phyloP scores from a whole-genome alignment of 2,113 vertebrate genomes.

The Theristicus caerulescens region DNA sequence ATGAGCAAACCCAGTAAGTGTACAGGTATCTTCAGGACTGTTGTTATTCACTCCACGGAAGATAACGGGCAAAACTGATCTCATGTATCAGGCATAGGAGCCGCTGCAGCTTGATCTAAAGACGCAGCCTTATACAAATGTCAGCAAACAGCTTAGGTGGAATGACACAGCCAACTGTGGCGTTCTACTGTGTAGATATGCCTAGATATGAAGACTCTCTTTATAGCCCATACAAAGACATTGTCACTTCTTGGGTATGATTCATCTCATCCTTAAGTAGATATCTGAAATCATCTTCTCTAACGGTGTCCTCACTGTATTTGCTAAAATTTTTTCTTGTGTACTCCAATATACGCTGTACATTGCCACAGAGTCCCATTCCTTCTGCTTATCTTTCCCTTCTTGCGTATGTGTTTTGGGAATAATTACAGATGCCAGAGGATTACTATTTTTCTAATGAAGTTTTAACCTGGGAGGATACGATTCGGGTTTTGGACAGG shows the following conservation, averaged over 20 bases:
- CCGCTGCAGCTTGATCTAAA: neutral
- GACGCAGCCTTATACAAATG: neutral
- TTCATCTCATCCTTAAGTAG: neutral
- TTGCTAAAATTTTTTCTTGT: neutral
- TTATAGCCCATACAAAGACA: neutral
- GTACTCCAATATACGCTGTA: neutral
- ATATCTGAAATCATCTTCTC: neutral
- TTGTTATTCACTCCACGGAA: neutral
- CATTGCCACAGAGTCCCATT: neutral
- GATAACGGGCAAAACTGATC: neutral
- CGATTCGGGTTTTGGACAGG: neutral
- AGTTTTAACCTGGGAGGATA: neutral
- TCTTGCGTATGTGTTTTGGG: neutral
- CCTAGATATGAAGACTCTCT: neutral
- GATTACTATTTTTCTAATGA: neutral
- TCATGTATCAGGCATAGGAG: neutral
- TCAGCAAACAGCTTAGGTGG: neutral
- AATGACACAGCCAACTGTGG: neutral
- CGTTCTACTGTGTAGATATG: neutral
- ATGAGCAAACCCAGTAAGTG: neutral
- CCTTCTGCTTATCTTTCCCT: neutral
- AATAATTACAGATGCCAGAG: neutral
- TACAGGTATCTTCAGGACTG: neutral
- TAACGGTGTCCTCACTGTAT: neutral
- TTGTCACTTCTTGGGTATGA: neutral